Evolutionary conservation across 2,797 vertebrate species (phyloP), one percentile per base, ranked within the genome.

Genomic region (Aplochiton taeniatus): DNA sequence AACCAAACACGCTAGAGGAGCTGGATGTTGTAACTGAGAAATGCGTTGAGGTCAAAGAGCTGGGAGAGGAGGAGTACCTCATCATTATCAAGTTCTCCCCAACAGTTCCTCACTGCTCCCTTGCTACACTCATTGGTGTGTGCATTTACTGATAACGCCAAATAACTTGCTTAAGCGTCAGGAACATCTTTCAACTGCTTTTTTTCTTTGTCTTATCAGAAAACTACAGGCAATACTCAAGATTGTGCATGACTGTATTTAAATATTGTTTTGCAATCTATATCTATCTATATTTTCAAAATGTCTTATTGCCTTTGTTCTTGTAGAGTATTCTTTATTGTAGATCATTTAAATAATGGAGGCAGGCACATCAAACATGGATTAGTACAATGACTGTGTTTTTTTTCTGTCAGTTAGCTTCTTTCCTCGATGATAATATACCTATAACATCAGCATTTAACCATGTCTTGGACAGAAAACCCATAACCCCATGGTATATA

Each of bases 51-150:
- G 95, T 99, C 51, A 91, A 92, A 42, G 94, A 96, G 71, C 89
- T 95, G 0, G 87, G 88, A 0, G 93, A 95, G 6, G 97, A 98
- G 0, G 96, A 96, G 45, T 98, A 90, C 83, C 91, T 98, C 73
- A 96, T 99, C 58, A 86, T 91, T 51, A 98, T 98, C 89, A 94
- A 84, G 82, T 99, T 99, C 80, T 97, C 95, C 1, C 97, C 97
- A 0, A 99, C 96, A 5, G 96, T 98, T 68, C 97, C 97, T 59
- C 97, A 99, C 86, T 98, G 97, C 85, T 99, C 97, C 18, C 78
- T 99, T 87, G 97, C 97, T 0, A 99, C 97, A 0, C 93, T 99
- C 69, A 99, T 99, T 11, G 97, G 97, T 99, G 87, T 87, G 90
- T 75, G 19, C 20, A 7, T 49, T n/a, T 51, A 54, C 59, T 57